Evolutionary conservation across 2,113 vertebrate genomes (phyloP).

Genomic region (Capricornis sumatraensis): DNA sequence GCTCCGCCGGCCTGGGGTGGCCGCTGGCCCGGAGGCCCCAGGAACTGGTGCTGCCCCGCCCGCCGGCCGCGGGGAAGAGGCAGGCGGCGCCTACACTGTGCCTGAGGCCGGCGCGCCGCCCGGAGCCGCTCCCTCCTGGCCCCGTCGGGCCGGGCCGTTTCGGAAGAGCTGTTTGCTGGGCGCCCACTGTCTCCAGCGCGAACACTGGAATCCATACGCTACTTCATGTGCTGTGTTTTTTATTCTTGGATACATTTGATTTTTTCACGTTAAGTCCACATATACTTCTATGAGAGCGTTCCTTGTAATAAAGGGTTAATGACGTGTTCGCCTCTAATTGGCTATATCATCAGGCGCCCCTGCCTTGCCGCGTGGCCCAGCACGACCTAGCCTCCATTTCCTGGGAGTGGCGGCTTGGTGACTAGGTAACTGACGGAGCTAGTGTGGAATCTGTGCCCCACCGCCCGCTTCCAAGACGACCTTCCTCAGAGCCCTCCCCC

Average conservation of each 20-base stretch:
- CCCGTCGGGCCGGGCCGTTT: background rate
- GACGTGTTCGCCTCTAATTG: slow-evolving; percentile 57
- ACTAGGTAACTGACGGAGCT: background rate
- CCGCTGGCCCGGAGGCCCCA: slow-evolving; percentile 66
- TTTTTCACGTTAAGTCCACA: slow-evolving; percentile 84
- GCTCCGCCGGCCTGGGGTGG: slow-evolving; percentile 44
- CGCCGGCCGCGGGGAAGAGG: slow-evolving; percentile 62
- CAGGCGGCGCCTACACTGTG: slow-evolving; percentile 81
- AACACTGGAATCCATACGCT: slow-evolving; percentile 89
- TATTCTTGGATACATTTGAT: slow-evolving; percentile 88
- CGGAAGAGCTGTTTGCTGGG: slow-evolving; percentile 65
- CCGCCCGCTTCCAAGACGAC: background rate
- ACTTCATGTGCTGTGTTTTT: slow-evolving; percentile 88
- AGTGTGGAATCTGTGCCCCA: background rate
- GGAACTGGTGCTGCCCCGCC: slow-evolving; percentile 69
- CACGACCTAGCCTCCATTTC: background rate
- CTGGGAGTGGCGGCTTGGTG: background rate
- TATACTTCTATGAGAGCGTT: slow-evolving; percentile 83
- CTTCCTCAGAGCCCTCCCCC: fast-evolving
- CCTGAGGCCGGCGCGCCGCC: slow-evolving; percentile 74
- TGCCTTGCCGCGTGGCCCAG: fast-evolving
- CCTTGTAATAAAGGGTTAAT: slow-evolving; percentile 86
- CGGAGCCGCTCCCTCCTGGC: slow-evolving; percentile 4
- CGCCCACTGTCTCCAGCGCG: slow-evolving; percentile 55
- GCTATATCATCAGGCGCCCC: background rate